phyloP scores from a whole-genome alignment of 2,797 vertebrate species.

The Carapus acus region DNA sequence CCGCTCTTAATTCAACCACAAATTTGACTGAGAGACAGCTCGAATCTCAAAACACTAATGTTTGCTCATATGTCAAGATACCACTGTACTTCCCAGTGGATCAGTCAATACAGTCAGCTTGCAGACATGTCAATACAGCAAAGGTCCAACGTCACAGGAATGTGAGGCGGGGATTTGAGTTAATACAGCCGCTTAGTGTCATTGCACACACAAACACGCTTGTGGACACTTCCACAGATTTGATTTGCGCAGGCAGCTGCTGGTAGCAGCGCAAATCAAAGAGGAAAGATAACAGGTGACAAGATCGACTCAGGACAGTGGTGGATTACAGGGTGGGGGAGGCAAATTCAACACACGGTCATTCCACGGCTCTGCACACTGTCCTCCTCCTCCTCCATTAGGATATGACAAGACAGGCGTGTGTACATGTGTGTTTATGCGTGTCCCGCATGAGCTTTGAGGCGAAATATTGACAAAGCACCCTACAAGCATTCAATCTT shows the following conservation, averaged over 20 bases:
- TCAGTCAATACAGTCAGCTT: too few species aligned
- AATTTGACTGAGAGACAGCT: too few species aligned
- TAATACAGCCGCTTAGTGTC: neutral
- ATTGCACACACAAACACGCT: neutral
- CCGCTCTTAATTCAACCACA: too few species aligned
- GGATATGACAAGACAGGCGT: conserved; percentile 3
- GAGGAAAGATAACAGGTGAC: conserved; percentile 45
- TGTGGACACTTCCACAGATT: conserved; percentile 3
- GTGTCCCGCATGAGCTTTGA: neutral
- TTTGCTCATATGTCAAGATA: too few species aligned
- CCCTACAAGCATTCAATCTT: conserved; percentile 24
- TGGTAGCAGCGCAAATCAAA: conserved; percentile 41
- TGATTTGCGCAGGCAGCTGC: conserved; percentile 13
- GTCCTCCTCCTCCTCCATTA: neutral
- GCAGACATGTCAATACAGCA: too few species aligned
- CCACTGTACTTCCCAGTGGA: neutral
- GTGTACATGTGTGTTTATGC: conserved; percentile 1
- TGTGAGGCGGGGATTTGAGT: too few species aligned
- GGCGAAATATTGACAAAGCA: conserved; percentile 9
- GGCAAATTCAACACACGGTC: conserved; percentile 45
- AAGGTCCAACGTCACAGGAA: too few species aligned
- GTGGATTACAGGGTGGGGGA: conserved; percentile 47
- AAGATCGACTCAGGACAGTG: conserved; percentile 42
- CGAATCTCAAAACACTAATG: too few species aligned
- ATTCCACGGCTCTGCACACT: conserved; percentile 1